Evolutionary conservation across 2,888 invertebrate genomes (phyloP), one percentile per base, ranked within the genome.

Genomic region (Calameuta pallipes): DNA sequence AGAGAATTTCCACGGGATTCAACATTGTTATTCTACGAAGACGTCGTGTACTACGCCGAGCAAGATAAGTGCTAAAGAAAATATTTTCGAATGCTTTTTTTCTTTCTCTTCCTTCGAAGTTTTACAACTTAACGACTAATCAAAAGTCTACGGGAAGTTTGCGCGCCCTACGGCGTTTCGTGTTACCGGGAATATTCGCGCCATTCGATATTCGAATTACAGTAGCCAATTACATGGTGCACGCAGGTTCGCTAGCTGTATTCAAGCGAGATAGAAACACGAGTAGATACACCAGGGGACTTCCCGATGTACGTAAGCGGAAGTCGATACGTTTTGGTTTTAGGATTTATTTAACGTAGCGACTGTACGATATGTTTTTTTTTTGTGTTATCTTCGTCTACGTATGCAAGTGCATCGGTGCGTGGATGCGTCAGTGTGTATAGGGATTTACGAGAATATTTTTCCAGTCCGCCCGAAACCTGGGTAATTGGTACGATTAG

Each of bases 401-500:
- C 56, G 56, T 56, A 9, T 15, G 41, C 15, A 41, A 41, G 41
- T 9, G 23, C 56, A 56, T 23, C 23, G 56, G 56, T 56, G 56
- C 4, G 4, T 15, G 41, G 41, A 41, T 41, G 41, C 9, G 9
- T 56, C 56, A 0, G 56, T 2, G 56, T 56, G 56, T 23, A 56
- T 9, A 56, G 15, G 56, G 23, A 23, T 56, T 84, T 81, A 77
- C 36, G 41, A 73, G 70, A 68, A 35, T 79, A 73, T 56, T 74
- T 74, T 36, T 70, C n/a, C 74, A 35, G 35, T 35, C 69, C 30
- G 76, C 75, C 68, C 69, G 71, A 74, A 75, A 56, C 2, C 56
- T 23, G 56, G 56, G 56, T 23, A 23, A 23, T 2, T 56, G 56
- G 77, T 75, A 79, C 78, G 84, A 83, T 83, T 82, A 83, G 80